Evolutionary conservation across 1,140 invertebrate species (phyloP), one percentile per base, ranked within the genome.

Genomic region (Heliothis virescens): DNA sequence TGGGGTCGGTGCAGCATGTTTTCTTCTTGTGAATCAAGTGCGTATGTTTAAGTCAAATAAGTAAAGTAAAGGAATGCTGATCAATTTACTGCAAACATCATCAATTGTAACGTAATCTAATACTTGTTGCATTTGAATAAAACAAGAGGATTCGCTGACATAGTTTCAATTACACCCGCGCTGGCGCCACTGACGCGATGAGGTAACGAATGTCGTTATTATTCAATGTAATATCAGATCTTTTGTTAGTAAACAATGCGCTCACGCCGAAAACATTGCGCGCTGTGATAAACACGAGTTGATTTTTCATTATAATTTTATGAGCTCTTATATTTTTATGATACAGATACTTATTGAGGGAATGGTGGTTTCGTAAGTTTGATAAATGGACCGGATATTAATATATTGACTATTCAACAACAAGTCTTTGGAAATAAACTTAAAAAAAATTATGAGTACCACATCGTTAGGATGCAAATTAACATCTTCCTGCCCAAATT

Each of bases 171-270:
- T 7, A 41, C 11, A 62, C 18, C 34, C 62, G 29, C 10, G 62
- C 34, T 29, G 34, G 62, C 62, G 62, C 62, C 62, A 47, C 52
- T 13, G n/a, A n/a, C 12, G 52, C 4, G 12, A 60, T 60, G 57
- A 60, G 10, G 12, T 60, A 60, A 60, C 57, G 10, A n/a, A 41
- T 63, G 34, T 63, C 57, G 11, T 15, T 29, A 26, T 60, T 60
- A 60, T 60, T 60, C 57, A 60, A 60, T 59, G 21, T 59, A 16
- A 12, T 59, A 59, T 26, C 21, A 60, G 11, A 60, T 29, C 21
- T 26, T 60, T 60, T 60, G 57, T 60, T 60, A 13, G 57, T 29
- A 60, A 60, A 60, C 57, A 60, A 60, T 60, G 16, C 57, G 21
- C 21, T 11, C 0, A 10, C 57, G 57, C 3, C 21, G 21, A 60